Base-by-base conservation (phyloP, 2,797 vertebrate genomes). In the Peromyscus aztecus region DNA sequence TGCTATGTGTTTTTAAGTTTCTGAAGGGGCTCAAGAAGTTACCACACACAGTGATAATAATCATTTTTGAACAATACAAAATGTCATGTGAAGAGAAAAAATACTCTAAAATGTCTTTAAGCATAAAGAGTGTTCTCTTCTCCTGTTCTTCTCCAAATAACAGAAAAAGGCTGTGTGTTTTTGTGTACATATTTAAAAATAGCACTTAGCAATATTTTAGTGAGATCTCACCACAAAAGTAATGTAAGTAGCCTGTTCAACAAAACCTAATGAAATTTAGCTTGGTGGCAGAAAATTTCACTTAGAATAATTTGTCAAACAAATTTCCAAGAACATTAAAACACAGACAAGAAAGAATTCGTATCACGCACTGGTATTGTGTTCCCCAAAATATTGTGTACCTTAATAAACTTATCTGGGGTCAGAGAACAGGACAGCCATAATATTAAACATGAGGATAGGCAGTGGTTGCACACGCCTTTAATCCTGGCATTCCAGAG, bases 301-400 rank as follows among this genome's bases (percentile, higher is more conserved):
- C 57, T 83, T 94, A 76, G 94, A 95, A 92, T 55, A 91, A 94
- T 96, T 94, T 96, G 96, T 96, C 94, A 95, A 91, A 96, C 78
- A 95, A 89, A 94, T 94, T 92, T 89, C 92, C 80, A 87, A 94
- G 94, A 97, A 94, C 80, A 73, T 94, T 92, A 87, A 91, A 95
- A 96, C 75, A 77, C 73, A 52, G 40, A 82, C 88, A 87, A 84
- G 78, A 85, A 90, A 89, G 94, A 92, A 95, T 92, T 92, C 89
- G 92, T 95, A 78, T 71, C 73, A n/a, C n/a, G n/a, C n/a, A n/a
- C n/a, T n/a, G n/a, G n/a, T n/a, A n/a, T n/a, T n/a, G n/a, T n/a
- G n/a, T n/a, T n/a, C n/a, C n/a, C n/a, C n/a, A n/a, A n/a, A n/a
- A n/a, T n/a, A n/a, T n/a, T n/a, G n/a, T n/a, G n/a, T n/a, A n/a